These are phyloP conservation scores for Scaeva pyrastri DNA, from an alignment of 2,888 invertebrate genomes.

Conservation along the genomic window DNA sequence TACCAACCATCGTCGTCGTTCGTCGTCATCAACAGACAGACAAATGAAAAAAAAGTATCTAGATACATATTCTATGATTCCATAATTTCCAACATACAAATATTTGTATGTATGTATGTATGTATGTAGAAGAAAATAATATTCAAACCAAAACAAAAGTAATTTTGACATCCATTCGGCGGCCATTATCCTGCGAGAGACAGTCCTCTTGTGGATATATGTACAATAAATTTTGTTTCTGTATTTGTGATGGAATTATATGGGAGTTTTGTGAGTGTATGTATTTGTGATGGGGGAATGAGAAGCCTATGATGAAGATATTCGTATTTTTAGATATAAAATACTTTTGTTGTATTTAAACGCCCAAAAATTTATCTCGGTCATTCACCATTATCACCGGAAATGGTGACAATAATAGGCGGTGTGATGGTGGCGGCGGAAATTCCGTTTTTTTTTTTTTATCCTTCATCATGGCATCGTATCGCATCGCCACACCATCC, in stretches of 20 bases:
- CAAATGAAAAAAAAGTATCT: conserved; percentile 8
- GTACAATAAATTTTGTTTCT: conserved; percentile 20
- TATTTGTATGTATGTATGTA: too few species aligned
- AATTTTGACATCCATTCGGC: conserved; percentile 23
- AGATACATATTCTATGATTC: neutral
- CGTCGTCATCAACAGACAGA: neutral
- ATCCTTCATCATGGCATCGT: neutral
- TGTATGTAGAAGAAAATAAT: conserved; percentile 21
- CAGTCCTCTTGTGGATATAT: too few species aligned
- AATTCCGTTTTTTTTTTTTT: conserved; percentile 11
- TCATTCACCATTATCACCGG: conserved; percentile 38
- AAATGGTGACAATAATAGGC: conserved; percentile 56
- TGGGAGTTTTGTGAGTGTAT: neutral
- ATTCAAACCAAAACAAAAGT: conserved; percentile 24
- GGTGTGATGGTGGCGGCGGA: conserved; percentile 33
- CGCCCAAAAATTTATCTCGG: conserved; percentile 40
- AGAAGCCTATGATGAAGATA: neutral
- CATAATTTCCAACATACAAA: neutral
- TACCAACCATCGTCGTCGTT: neutral
- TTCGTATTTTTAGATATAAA: neutral
- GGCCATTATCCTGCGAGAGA: conserved; percentile 19
- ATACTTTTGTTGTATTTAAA: neutral
- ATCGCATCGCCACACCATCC: neutral
- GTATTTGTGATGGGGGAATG: too few species aligned
- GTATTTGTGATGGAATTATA: conserved; percentile 10